phyloP scores from a whole-genome alignment of 1,140 invertebrate species.

The Gerris buenoi region DNA sequence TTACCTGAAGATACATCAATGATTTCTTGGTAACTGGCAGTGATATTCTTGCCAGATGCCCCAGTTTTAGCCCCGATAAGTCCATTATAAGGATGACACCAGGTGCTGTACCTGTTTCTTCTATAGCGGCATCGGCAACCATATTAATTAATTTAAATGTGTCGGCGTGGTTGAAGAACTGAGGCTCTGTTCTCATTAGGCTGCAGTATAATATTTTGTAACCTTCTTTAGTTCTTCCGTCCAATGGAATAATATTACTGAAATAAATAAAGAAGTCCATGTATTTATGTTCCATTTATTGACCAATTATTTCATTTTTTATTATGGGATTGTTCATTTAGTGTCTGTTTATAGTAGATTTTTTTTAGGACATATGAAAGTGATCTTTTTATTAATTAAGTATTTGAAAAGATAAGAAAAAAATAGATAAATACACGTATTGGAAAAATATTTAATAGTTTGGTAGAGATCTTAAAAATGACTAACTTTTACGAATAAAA shows the following conservation, averaged over 20 bases:
- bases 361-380: too few species aligned
- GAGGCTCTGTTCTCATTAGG: conserved; percentile 29
- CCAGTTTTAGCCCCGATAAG: conserved; percentile 43
- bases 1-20: conserved; percentile 47
- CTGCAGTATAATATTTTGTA: not conserved
- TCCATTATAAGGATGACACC: conserved; percentile 45
- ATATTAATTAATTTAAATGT: conserved; percentile 38
- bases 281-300: too few species aligned
- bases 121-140: conserved; percentile 18
- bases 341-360: too few species aligned
- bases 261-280: too few species aligned
- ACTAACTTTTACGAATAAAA: too few species aligned
- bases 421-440: too few species aligned
- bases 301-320: too few species aligned
- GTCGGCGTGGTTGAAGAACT: conserved; percentile 47
- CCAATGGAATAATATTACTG: conserved; percentile 41
- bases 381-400: too few species aligned
- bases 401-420: too few species aligned
- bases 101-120: conserved; percentile 20
- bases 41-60: conserved; percentile 43
- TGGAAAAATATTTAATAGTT: too few species aligned
- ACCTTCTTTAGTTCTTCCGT: conserved; percentile 32
- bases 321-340: too few species aligned
- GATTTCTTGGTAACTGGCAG: conserved; percentile 40
- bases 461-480: too few species aligned